Conservation (phyloP, 2,888 invertebrate species). For the Drosophila pegasa region DNA sequence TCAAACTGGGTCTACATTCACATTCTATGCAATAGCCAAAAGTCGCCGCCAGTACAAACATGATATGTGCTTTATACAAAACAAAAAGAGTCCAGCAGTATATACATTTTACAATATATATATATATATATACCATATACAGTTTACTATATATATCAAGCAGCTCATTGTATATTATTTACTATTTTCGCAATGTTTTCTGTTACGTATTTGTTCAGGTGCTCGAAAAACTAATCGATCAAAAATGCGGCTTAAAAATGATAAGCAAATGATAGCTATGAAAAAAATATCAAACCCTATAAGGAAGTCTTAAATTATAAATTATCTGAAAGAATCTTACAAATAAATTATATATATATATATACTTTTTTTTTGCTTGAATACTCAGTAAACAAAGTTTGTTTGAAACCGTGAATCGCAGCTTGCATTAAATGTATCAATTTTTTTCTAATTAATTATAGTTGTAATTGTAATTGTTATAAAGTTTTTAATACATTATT, state of each 20-base stretch:
- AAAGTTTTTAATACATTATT: conserved; percentile 32
- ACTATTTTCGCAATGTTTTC: conserved; percentile 19
- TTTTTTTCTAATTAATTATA: neutral
- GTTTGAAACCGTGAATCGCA: conserved; percentile 6
- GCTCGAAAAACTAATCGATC: conserved; percentile 25
- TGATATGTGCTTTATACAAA: conserved; percentile 44
- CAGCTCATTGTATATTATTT: conserved; percentile 6
- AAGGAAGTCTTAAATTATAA: neutral
- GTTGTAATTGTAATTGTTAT: conserved; percentile 47
- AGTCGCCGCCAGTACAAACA: conserved; percentile 56
- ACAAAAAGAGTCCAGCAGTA: conserved; percentile 5
- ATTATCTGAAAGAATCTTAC: neutral
- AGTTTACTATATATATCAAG: neutral
- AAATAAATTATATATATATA: neutral
- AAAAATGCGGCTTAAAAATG: conserved; percentile 31
- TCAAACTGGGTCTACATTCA: conserved; percentile 18
- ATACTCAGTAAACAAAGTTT: conserved; percentile 38
- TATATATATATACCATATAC: neutral
- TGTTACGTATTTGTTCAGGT: conserved; percentile 41
- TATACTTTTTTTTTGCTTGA: neutral
- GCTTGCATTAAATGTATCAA: conserved; percentile 3
- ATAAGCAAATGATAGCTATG: neutral
- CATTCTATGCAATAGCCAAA: conserved; percentile 47
- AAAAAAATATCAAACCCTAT: neutral
- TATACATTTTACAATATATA: conserved; percentile 2